These are phyloP conservation scores for Rhynchotus rufescens DNA, from an alignment of 2,797 vertebrate species.

Conservation along the genomic window DNA sequence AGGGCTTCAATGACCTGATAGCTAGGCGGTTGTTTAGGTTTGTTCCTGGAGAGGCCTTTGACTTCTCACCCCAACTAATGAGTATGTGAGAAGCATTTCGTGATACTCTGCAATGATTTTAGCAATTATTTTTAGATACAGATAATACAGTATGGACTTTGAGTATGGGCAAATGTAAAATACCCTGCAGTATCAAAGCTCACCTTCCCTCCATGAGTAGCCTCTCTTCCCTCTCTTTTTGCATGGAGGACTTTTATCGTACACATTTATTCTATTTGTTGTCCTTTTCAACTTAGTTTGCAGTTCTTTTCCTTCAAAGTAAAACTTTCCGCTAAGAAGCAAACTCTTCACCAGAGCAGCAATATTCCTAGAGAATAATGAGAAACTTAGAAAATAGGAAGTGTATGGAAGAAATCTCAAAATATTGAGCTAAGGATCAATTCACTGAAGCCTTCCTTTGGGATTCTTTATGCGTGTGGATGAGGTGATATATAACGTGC, in stretches of 20 bases:
- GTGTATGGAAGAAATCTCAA: not conserved
- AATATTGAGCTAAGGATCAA: not conserved
- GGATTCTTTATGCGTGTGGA: not conserved
- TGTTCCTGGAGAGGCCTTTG: not conserved
- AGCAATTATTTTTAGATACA: not conserved
- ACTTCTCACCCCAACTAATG: not conserved
- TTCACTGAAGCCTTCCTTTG: not conserved
- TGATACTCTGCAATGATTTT: not conserved
- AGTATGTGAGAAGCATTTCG: not conserved
- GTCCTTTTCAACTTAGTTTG: not conserved
- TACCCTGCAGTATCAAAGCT: not conserved
- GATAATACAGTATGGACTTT: fast-evolving
- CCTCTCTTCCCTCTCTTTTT: not conserved
- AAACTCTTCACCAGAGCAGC: not conserved
- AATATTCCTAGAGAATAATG: not conserved
- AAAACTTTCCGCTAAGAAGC: not conserved
- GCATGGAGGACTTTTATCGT: not conserved
- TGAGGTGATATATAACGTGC: not conserved
- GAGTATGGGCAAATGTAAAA: not conserved
- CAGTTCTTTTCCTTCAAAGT: not conserved
- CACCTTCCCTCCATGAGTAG: not conserved
- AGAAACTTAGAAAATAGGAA: not conserved
- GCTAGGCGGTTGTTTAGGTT: not conserved
- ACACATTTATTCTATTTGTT: not conserved
- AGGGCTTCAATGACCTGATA: not conserved